These are phyloP conservation scores for Monochamus alternatus DNA, from an alignment of 2,888 invertebrate genomes.

Conservation along the genomic window DNA sequence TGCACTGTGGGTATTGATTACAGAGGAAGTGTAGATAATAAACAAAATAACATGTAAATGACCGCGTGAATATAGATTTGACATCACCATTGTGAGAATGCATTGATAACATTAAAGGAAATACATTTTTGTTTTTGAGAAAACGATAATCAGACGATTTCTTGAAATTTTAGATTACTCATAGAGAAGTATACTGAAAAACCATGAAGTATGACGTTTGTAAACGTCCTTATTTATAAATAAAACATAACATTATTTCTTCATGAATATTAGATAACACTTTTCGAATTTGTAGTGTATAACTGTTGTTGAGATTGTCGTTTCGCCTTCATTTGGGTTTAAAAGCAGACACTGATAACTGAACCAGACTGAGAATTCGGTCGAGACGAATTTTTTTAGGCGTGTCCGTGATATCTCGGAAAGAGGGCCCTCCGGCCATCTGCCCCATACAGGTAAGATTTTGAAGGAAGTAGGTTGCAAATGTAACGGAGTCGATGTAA, in stretches of 20 bases:
- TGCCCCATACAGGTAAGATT: constrained; percentile 31
- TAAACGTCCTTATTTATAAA: no score
- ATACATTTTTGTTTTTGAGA: background rate
- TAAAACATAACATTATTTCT: no score
- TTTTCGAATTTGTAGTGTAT: no score
- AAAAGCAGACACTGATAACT: background rate
- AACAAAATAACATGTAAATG: no score
- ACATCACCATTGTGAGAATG: background rate
- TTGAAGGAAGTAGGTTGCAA: constrained; percentile 37
- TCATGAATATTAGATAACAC: no score
- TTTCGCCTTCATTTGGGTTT: background rate
- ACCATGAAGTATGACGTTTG: no score
- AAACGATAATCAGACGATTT: background rate
- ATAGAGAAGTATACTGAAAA: no score
- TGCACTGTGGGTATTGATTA: background rate
- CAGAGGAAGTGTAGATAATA: background rate
- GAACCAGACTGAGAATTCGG: constrained; percentile 30
- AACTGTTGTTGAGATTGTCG: no score
- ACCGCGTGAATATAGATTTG: background rate
- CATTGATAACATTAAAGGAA: background rate
- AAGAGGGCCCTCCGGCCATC: constrained; percentile 8
- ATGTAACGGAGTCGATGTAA: constrained; percentile 36
- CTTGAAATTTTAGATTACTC: no score
- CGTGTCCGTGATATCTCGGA: constrained; percentile 31
- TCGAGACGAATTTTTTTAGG: constrained; percentile 35